These are phyloP conservation scores for Marronus borbonicus DNA, from an alignment of 2,888 invertebrate species.

Conservation along the genomic window DNA sequence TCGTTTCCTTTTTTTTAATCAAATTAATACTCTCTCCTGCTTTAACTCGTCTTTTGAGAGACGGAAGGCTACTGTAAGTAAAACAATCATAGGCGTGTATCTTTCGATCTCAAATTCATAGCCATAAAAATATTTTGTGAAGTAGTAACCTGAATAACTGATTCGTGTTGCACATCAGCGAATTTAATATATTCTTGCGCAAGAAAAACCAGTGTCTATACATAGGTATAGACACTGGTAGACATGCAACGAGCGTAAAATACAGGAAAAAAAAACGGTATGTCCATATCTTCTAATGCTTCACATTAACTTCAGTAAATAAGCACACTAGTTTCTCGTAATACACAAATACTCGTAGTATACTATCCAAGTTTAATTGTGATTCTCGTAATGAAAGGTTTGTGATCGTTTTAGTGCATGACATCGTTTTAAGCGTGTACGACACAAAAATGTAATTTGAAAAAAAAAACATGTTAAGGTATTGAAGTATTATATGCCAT, in stretches of 20 bases:
- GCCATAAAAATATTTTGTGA: conserved; percentile 20
- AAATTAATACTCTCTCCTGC: too few species aligned
- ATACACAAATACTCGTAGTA: too few species aligned
- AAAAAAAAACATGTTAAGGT: conserved; percentile 4
- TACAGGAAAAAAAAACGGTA: neutral
- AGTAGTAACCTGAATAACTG: conserved; percentile 30
- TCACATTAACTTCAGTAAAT: too few species aligned
- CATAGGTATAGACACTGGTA: too few species aligned
- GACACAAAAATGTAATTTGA: conserved; percentile 24
- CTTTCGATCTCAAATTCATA: neutral
- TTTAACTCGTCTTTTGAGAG: too few species aligned
- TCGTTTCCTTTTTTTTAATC: too few species aligned
- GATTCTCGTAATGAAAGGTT: conserved; percentile 9
- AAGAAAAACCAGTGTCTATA: neutral
- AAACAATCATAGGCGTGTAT: neutral
- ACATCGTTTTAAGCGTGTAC: conserved; percentile 1
- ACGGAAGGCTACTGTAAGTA: too few species aligned
- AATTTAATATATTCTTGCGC: conserved; percentile 25
- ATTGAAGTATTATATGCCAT: neutral
- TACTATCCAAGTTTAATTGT: conserved; percentile 4
- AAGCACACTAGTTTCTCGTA: too few species aligned
- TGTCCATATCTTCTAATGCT: too few species aligned
- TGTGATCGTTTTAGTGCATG: neutral
- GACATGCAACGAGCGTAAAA: neutral
- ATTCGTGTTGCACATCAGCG: conserved; percentile 10